Evolutionary conservation across 1,140 invertebrate genomes (phyloP).

Genomic region (Streblospio benedicti): DNA sequence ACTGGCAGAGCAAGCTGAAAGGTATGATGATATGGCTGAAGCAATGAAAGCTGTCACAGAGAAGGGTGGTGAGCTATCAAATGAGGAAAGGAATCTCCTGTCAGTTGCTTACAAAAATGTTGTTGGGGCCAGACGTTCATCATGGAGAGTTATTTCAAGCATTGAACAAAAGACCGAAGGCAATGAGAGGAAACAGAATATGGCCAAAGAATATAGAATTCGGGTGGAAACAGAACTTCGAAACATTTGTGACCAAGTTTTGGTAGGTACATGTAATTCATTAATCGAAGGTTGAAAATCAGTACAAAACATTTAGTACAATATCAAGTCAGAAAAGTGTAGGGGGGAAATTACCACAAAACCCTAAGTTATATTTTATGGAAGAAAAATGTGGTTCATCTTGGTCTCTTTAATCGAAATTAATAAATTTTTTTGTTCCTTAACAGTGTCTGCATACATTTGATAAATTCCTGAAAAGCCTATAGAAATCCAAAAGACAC

Average conservation of each 20-base stretch:
- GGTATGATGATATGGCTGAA: conserved; percentile 77
- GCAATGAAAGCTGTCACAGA: conserved; percentile 62
- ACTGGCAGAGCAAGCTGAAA: conserved; percentile 96
- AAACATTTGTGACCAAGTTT: conserved; percentile 96
- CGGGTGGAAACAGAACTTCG: conserved; percentile 98
- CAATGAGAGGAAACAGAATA: conserved; percentile 89
- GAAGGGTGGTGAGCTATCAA: conserved; percentile 50
- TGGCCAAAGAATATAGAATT: conserved; percentile 97
- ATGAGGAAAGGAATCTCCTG: conserved; percentile 87
- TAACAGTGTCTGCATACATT: no score
- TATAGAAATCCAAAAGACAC: no score
- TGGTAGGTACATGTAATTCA: conserved; percentile 84
- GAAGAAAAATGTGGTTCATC: no score
- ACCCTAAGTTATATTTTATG: no score
- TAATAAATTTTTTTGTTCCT: no score
- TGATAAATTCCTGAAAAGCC: no score
- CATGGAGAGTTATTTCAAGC: conserved; percentile 95
- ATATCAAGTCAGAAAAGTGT: no score
- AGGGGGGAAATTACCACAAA: no score
- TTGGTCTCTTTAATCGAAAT: no score
- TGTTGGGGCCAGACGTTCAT: conserved; percentile 88
- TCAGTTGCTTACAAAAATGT: conserved; percentile 99
- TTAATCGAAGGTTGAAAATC: no score
- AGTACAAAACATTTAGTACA: no score
- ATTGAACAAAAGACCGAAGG: conserved; percentile 80